phyloP scores from a whole-genome alignment of 2,888 invertebrate genomes.

The Deladenus siricidicola region DNA sequence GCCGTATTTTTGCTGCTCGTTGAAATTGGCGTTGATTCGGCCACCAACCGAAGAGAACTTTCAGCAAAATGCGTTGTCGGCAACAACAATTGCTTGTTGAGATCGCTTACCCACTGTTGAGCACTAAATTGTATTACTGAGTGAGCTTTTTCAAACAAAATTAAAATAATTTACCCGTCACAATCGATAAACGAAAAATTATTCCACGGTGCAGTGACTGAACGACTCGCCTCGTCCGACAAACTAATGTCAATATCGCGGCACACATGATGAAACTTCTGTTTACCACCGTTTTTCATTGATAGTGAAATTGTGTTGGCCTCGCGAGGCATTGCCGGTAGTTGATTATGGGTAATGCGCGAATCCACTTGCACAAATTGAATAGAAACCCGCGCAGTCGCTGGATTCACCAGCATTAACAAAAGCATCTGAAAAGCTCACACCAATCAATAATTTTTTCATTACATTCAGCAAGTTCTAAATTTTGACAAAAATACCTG shows the following conservation, averaged over 20 bases:
- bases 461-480: too few relatives aligned
- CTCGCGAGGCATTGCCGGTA: conserved; percentile 33
- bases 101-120: conserved; percentile 22
- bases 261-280: conserved; percentile 46
- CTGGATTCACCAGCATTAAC: conserved; percentile 69
- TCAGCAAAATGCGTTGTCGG: conserved; percentile 15
- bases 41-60: conserved; percentile 7
- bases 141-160: not conserved
- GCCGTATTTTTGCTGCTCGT: not conserved
- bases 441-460: too few relatives aligned
- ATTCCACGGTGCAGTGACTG: conserved; percentile 13
- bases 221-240: not conserved
- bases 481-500: too few relatives aligned
- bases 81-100: conserved; percentile 24
- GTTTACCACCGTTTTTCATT: conserved; percentile 35
- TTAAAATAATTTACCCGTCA: not conserved
- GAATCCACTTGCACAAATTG: conserved; percentile 54
- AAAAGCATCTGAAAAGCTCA: conserved; percentile 43
- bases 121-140: conserved; percentile 3
- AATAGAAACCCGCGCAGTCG: conserved; percentile 74
- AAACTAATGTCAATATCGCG: conserved; percentile 25
- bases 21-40: not conserved
- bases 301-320: conserved; percentile 38
- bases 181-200: conserved; percentile 23
- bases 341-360: conserved; percentile 33